Evolutionary conservation across 2,113 vertebrate species (phyloP), one percentile per base, ranked within the genome.

Genomic region (Synodontis membranacea): DNA sequence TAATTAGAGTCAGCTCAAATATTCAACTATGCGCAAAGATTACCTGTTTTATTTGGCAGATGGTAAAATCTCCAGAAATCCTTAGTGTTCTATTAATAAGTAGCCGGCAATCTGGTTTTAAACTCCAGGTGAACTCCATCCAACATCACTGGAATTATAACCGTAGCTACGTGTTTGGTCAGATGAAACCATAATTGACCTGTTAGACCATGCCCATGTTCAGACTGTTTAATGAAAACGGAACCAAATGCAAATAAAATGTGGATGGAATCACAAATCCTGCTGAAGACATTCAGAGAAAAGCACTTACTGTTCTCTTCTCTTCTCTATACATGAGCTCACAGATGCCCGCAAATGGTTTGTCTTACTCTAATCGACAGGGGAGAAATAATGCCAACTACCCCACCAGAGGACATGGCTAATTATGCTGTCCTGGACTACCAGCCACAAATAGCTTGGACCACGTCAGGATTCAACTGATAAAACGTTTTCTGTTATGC

Each of bases 1-100:
- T 74, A 39, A 74, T 62, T 82, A 19, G 37, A 86, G 42, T 82
- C 79, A 82, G 39, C 34, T 80, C 5, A 58, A 80, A 78, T 58
- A 64, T 62, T 64, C n/a, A 60, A 31, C 60, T 56, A 50, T 23
- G 17, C 14, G 42, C 52, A 48, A 31, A 75, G 48, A 62, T 56
- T 58, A 23, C 37, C 72, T 44, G 48, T n/a, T 62, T 76, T 76
- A 72, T 76, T 60, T 42, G 60, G 54, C 19, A 37, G 84, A 62
- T 7, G 44, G 72, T 72, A 62, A 64, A 84, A 52, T 52, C 34
- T 48, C 31, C 42, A 58, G 66, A 86, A 86, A 50, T 46, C 42
- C 23, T 37, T 14, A 75, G 31, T n/a, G 68, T 74, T 37, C 44
- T 52, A 75, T 82, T 83, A 62, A 83, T 64, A 46, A 80, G 12